Evolutionary conservation across 2,888 invertebrate genomes (phyloP), one percentile per base, ranked within the genome.

Genomic region (Pandemis cinnamomeana): DNA sequence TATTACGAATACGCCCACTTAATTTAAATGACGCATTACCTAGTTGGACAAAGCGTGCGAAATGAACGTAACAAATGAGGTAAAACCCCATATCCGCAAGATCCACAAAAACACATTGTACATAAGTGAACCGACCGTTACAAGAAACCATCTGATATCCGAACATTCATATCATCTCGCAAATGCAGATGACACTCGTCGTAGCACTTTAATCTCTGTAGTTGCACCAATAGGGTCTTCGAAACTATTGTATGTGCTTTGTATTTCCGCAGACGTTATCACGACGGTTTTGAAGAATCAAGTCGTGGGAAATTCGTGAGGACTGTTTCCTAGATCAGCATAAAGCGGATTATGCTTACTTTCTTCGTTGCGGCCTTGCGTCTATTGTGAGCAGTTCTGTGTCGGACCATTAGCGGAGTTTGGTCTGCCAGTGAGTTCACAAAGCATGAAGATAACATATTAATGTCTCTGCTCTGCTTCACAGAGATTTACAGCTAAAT

Each of bases 261-360:
- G 72, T 58, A 10, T 69, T 64, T 64, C 69, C 69, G 58, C 73
- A 60, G 64, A 69, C 69, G 48, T 69, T 74, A 74, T 74, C 74
- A 55, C 42, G 76, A 78, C 77, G 76, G 68, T 72, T 63, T 71
- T 77, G 78, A 69, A 62, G 76, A 74, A 77, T 69, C 76, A 77
- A 78, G 80, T 79, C 89, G 88, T 89, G 89, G 84, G 89, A 89
- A 87, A 79, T 78, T 83, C 82, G 81, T 83, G 83, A 77, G 77
- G 78, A 80, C 80, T 80, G 82, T 80, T 78, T 80, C 79, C 73
- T 76, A 75, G 76, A 76, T 77, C 69, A 68, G 75, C 70, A 74
- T 70, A 71, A 62, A 77, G 71, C 46, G 63, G 41, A 55, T 72
- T 48, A 69, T 58, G 64, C 51, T 58, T 42, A 77, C 78, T 78